Evolutionary conservation across 2,888 invertebrate genomes (phyloP), one percentile per base, ranked within the genome.

Genomic region (Caradrina clavipalpis): DNA sequence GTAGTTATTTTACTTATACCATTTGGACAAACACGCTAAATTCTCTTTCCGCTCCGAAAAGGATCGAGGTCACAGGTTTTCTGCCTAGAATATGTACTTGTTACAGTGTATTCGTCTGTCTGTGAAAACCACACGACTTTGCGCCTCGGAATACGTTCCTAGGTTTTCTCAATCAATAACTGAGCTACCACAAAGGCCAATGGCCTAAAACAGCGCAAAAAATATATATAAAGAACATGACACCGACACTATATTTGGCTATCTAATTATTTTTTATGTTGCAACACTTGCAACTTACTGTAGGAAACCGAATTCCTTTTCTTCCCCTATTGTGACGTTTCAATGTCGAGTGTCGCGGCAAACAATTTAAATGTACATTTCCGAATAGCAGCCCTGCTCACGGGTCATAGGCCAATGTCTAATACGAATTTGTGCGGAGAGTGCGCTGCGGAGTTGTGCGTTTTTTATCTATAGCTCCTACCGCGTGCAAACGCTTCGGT

Each of bases 381-480:
- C 65, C 49, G 56, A 47, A 53, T 67, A 78, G 67, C 83, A 80
- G 76, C 82, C 81, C 80, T 80, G 77, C 21, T 58, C 53, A 11
- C 50, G 66, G 74, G 84, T 80, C 84, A 81, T 58, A 82, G 85
- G 85, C 83, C 85, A 84, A 80, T 81, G 84, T 77, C 83, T 84
- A 84, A 71, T 72, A 70, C 73, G 66, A 76, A 80, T 78, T 67
- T 45, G 61, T 61, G 60, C 26, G 47, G 31, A 58, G 73, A 60
- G 50, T 64, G 49, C 50, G 55, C 65, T 35, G 58, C 51, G 62
- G 72, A 62, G 58, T 65, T 69, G 58, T 79, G 65, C 54, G 60
- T 76, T 78, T 80, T 80, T 72, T 70, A 65, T 75, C 66, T 67
- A 11, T 70, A 57, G 39, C 51, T 67, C 31, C 54, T 67, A 66